Evolutionary conservation across 2,888 invertebrate species (phyloP).

Genomic region (Latheticus oryzae): DNA sequence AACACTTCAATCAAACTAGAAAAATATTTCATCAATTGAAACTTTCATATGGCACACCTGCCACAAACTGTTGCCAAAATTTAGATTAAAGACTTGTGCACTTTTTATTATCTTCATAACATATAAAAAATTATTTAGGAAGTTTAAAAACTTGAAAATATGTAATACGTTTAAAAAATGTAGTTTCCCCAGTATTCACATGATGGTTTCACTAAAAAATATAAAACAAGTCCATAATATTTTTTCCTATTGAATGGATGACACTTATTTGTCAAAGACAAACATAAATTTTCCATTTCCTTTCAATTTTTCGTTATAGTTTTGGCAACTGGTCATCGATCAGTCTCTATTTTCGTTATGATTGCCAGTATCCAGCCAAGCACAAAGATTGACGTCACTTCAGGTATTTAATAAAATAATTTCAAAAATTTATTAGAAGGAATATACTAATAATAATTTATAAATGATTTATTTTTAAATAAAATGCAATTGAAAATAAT

Average conservation of each 20-base stretch:
- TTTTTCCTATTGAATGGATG: too few relatives aligned
- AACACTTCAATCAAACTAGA: constrained; percentile 36
- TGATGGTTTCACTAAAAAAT: too few relatives aligned
- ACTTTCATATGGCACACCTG: constrained; percentile 31
- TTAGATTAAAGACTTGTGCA: constrained; percentile 24
- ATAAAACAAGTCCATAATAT: too few relatives aligned
- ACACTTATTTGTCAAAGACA: too few relatives aligned
- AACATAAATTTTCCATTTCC: constrained; percentile 1
- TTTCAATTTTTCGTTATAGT: background rate
- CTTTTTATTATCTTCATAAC: too few relatives aligned
- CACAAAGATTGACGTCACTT: constrained; percentile 27
- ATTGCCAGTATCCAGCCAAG: constrained; percentile 18
- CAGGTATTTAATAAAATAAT: constrained; percentile 23
- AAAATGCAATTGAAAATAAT: too few relatives aligned
- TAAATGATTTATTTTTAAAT: too few relatives aligned
- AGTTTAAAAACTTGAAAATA: too few relatives aligned
- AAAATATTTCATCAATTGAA: constrained; percentile 36
- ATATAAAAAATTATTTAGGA: too few relatives aligned
- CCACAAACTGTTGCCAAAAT: constrained; percentile 16
- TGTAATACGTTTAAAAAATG: too few relatives aligned
- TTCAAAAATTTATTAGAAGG: too few relatives aligned
- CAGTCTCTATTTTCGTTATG: constrained; percentile 10
- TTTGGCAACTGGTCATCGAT: constrained; percentile 11
- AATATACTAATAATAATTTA: constrained; percentile 22
- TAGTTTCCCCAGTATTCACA: too few relatives aligned